Evolutionary conservation across 2,113 vertebrate genomes (phyloP).

Genomic region (Rhinoderma darwinii): DNA sequence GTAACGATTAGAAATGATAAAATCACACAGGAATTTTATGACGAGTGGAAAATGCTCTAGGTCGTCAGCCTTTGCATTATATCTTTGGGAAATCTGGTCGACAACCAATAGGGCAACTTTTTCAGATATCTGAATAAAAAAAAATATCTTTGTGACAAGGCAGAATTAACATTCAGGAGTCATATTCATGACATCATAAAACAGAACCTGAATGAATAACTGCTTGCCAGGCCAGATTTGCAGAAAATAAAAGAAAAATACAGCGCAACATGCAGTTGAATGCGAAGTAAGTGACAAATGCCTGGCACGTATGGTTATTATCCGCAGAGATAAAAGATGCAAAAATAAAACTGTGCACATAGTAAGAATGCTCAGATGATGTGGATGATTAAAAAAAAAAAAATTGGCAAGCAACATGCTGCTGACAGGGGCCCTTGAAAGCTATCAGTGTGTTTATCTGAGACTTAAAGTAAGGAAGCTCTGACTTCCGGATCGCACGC

Average conservation of each 20-base stretch:
- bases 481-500: conserved; percentile 40
- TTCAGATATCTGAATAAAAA: background rate
- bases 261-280: background rate
- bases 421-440: conserved; percentile 49
- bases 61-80: too few relatives aligned
- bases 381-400: background rate
- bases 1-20: too few relatives aligned
- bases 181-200: background rate
- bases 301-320: background rate
- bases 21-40: too few relatives aligned
- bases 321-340: background rate
- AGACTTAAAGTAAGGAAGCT: conserved; percentile 45
- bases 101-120: too few relatives aligned
- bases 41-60: too few relatives aligned
- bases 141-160: background rate
- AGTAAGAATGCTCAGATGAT: background rate
- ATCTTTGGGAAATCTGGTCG: too few relatives aligned
- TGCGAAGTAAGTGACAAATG: background rate
- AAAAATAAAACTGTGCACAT: background rate
- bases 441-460: conserved; percentile 49
- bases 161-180: background rate
- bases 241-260: background rate
- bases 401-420: conserved; percentile 9
- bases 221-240: background rate
- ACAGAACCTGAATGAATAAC: too few relatives aligned